phyloP scores from a whole-genome alignment of 2,888 invertebrate genomes.

The Tethea ocularis region DNA sequence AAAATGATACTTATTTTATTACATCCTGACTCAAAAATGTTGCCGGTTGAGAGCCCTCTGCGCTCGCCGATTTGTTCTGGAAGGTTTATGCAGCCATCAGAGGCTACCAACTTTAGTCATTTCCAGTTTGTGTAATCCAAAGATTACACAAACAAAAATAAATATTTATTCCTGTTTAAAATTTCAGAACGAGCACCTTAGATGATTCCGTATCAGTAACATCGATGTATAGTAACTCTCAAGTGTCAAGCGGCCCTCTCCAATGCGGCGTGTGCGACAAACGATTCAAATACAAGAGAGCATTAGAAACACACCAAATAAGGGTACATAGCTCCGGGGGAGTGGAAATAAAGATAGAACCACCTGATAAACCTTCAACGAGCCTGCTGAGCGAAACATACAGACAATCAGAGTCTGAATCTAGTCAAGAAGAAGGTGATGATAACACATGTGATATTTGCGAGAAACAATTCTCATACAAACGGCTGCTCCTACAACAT shows the following conservation, averaged over 20 bases:
- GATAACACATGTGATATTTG: slow-evolving; percentile 78
- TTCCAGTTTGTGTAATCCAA: too few relatives aligned
- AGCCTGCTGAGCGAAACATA: slow-evolving; percentile 48
- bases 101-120: too few relatives aligned
- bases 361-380: slow-evolving; percentile 49
- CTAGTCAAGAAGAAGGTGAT: slow-evolving; percentile 69
- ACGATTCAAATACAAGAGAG: slow-evolving; percentile 69
- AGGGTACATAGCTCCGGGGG: slow-evolving; percentile 42
- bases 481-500: slow-evolving; percentile 67
- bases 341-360: slow-evolving; percentile 54
- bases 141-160: too few relatives aligned
- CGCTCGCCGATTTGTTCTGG: too few relatives aligned
- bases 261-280: slow-evolving; percentile 68
- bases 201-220: slow-evolving; percentile 58
- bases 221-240: slow-evolving; percentile 46
- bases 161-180: slow-evolving; percentile 6
- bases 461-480: slow-evolving; percentile 77
- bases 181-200: slow-evolving; percentile 57
- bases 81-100: too few relatives aligned
- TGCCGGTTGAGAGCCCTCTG: too few relatives aligned
- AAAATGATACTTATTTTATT: too few relatives aligned
- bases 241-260: slow-evolving; percentile 36
- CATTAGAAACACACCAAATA: slow-evolving; percentile 50
- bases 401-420: slow-evolving; percentile 60
- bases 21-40: too few relatives aligned